phyloP scores from a whole-genome alignment of 2,113 vertebrate genomes.

The Charadrius vociferus region DNA sequence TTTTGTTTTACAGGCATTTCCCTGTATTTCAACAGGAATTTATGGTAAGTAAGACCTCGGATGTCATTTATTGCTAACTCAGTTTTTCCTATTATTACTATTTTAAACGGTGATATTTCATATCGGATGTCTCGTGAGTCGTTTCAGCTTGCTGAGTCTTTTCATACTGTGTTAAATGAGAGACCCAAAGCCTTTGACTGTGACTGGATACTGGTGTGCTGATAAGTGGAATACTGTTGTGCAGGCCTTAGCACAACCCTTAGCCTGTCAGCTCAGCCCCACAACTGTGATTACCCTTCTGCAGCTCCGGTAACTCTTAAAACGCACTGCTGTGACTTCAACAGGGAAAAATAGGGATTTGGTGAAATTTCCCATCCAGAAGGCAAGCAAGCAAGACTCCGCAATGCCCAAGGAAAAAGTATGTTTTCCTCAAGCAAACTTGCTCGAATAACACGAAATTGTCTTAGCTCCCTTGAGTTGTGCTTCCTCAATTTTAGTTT shows the following conservation, averaged over 20 bases:
- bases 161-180: neutral
- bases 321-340: neutral
- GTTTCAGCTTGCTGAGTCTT: neutral
- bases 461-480: neutral
- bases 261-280: neutral
- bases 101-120: neutral
- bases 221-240: neutral
- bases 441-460: neutral
- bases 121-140: neutral
- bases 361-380: neutral
- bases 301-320: neutral
- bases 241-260: neutral
- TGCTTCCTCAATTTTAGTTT: neutral
- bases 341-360: fast-evolving
- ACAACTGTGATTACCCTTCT: neutral
- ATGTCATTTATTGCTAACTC: neutral
- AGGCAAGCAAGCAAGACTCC: neutral
- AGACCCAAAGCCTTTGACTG: neutral
- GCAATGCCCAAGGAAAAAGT: neutral
- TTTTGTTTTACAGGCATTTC: slow-evolving; percentile 90
- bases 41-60: slow-evolving; percentile 85
- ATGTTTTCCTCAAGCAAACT: neutral
- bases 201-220: neutral
- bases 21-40: slow-evolving; percentile 98
- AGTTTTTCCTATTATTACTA: neutral